Evolutionary conservation across 2,113 vertebrate genomes (phyloP).

Genomic region (Todiramphus chloris): DNA sequence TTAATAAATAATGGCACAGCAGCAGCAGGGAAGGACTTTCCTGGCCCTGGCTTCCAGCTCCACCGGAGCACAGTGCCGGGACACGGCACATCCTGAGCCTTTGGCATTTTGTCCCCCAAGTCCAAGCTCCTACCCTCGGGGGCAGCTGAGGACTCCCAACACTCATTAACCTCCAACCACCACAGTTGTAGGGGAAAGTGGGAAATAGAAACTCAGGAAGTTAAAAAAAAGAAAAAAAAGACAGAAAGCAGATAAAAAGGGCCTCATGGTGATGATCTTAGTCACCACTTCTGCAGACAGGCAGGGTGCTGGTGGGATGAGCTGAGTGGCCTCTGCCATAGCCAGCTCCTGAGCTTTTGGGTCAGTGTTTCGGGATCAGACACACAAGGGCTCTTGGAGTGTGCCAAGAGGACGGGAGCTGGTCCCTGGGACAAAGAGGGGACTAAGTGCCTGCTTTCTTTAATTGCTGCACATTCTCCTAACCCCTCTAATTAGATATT

Average conservation of each 20-base stretch:
- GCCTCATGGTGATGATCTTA: neutral
- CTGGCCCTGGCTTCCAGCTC: neutral
- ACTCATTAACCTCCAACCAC: neutral
- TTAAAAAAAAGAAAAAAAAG: neutral
- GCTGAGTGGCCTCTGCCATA: accelerated
- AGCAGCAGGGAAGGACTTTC: neutral
- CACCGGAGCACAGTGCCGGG: neutral
- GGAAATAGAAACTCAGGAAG: neutral
- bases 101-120: neutral
- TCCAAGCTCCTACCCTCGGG: neutral
- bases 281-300: neutral
- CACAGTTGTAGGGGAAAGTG: neutral
- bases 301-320: neutral
- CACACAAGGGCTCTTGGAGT: neutral
- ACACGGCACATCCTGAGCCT: neutral
- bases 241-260: neutral
- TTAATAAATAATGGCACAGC: neutral
- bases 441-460: neutral
- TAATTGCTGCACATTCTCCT: neutral
- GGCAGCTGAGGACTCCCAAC: neutral
- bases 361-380: neutral
- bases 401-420: neutral
- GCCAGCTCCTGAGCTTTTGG: accelerated
- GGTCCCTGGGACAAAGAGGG: neutral
- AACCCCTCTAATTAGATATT: neutral